Evolutionary conservation across 1,140 invertebrate genomes (phyloP).

Genomic region (Cylas formicarius): DNA sequence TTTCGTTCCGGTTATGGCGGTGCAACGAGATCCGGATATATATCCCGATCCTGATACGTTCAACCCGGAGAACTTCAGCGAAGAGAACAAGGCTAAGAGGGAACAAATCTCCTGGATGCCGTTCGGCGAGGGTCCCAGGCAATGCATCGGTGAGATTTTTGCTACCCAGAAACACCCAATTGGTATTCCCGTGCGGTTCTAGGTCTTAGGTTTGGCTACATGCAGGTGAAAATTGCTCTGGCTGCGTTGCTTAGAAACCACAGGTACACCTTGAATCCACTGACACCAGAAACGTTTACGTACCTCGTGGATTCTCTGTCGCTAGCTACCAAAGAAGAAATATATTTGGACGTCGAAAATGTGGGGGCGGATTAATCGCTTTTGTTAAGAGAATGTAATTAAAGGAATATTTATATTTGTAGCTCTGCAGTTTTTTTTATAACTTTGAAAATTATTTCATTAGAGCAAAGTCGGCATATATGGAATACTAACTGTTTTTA

Average conservation of each 20-base stretch:
- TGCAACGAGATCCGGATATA: constrained; percentile 43
- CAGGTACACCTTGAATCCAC: constrained; percentile 1
- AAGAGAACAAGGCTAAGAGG: constrained; percentile 30
- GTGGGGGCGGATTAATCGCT: too few species aligned
- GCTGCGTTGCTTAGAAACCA: not conserved
- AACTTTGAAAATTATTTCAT: too few species aligned
- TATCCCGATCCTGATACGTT: constrained; percentile 43
- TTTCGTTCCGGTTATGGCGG: constrained; percentile 32
- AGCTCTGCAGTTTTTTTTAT: too few species aligned
- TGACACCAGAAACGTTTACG: not conserved
- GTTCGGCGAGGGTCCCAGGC: constrained; percentile 52
- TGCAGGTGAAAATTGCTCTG: not conserved
- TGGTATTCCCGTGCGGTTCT: constrained; percentile 1
- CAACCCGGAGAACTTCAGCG: constrained; percentile 46
- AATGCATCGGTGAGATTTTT: constrained; percentile 47
- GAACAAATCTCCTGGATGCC: constrained; percentile 41
- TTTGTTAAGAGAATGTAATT: too few species aligned
- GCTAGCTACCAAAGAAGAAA: not conserved
- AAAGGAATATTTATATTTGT: too few species aligned
- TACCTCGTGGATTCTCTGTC: not conserved
- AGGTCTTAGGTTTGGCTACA: not conserved
- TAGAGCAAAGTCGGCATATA: too few species aligned
- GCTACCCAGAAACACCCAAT: not conserved
- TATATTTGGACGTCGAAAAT: constrained; percentile 1
- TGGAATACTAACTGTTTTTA: too few species aligned